Percentiles rank a stretch among this genome's conserved stretches.
These are phyloP conservation scores for Drosophila prosaltans DNA, from an alignment of 1,140 invertebrate species.

Conservation along the genomic window DNA sequence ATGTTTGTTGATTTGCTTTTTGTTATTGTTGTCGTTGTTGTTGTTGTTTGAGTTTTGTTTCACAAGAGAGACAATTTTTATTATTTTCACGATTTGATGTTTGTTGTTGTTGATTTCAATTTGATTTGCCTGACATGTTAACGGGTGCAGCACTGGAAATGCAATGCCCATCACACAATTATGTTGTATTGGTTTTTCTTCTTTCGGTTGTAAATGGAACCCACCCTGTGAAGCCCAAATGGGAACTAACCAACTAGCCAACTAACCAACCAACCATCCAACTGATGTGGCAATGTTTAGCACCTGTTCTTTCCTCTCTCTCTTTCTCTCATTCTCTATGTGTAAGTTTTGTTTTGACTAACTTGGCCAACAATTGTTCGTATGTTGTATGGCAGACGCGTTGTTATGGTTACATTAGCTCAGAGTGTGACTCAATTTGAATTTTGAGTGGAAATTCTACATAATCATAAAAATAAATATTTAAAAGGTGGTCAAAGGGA, in stretches of 20 bases:
- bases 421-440: slow-evolving; percentile 45
- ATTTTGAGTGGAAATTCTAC: slow-evolving; percentile 44
- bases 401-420: slow-evolving; percentile 73
- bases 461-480: slow-evolving; percentile 61
- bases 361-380: slow-evolving; percentile 47
- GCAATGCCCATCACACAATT: slow-evolving; percentile 60
- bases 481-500: slow-evolving; percentile 13
- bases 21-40: slow-evolving; percentile 17
- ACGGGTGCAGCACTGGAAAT: slow-evolving; percentile 63
- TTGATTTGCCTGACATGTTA: slow-evolving; percentile 42
- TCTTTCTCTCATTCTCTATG: neutral
- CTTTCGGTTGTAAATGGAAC: slow-evolving; percentile 26
- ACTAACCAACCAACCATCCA: slow-evolving; percentile 6
- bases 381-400: slow-evolving; percentile 32
- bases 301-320: slow-evolving; percentile 58
- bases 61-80: slow-evolving; percentile 13
- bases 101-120: slow-evolving; percentile 48
- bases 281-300: slow-evolving; percentile 53
- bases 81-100: slow-evolving; percentile 23
- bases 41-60: neutral
- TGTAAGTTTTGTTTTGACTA: slow-evolving; percentile 73
- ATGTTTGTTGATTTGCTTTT: slow-evolving; percentile 63
- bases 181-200: slow-evolving; percentile 69
- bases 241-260: slow-evolving; percentile 2
- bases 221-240: slow-evolving; percentile 42